Percentiles rank a stretch among this genome's conserved stretches.
These are phyloP conservation scores for Lasioglossum baleicum DNA, from an alignment of 1,140 invertebrate species.

Conservation along the genomic window DNA sequence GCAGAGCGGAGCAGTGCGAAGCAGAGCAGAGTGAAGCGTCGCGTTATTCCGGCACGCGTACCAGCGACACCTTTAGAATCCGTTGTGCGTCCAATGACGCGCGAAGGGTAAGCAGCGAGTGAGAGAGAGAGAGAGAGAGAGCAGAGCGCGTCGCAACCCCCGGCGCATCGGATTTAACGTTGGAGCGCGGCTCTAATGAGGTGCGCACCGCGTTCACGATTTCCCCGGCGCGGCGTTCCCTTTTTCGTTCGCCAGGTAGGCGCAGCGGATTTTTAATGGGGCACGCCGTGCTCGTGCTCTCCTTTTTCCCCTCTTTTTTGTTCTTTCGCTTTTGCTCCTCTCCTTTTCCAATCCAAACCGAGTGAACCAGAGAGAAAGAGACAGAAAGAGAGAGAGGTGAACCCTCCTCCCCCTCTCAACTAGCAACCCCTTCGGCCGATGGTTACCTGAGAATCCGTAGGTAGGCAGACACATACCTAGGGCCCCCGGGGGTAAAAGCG, in stretches of 20 bases:
- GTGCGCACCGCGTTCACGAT: conserved; percentile 53
- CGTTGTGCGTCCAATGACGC: conserved; percentile 15
- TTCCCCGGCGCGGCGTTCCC: conserved; percentile 6
- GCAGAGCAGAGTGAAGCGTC: neutral
- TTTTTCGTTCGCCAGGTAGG: conserved; percentile 68
- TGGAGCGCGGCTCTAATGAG: conserved; percentile 76
- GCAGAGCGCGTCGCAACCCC: conserved; percentile 6
- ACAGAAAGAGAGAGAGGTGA: too few relatives aligned
- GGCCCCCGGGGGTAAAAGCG: conserved; percentile 42
- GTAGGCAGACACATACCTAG: conserved; percentile 45
- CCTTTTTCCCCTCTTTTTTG: conserved; percentile 37
- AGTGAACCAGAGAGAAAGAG: too few relatives aligned
- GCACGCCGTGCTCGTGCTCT: conserved; percentile 51
- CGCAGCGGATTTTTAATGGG: conserved; percentile 71
- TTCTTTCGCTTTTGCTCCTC: conserved; percentile 1
- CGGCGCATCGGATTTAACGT: conserved; percentile 65
- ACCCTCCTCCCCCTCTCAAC: conserved; percentile 16
- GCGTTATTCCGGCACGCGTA: conserved; percentile 18
- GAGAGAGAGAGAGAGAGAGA: neutral
- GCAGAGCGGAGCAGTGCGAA: neutral
- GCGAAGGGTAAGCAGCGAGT: neutral
- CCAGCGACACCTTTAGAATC: conserved; percentile 30
- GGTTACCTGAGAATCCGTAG: conserved; percentile 62
- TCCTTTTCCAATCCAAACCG: neutral
- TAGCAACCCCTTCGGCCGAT: conserved; percentile 61